These are phyloP conservation scores for Tokudaia tokunoshimensis DNA, from an alignment of 2,797 vertebrate species.

Conservation along the genomic window DNA sequence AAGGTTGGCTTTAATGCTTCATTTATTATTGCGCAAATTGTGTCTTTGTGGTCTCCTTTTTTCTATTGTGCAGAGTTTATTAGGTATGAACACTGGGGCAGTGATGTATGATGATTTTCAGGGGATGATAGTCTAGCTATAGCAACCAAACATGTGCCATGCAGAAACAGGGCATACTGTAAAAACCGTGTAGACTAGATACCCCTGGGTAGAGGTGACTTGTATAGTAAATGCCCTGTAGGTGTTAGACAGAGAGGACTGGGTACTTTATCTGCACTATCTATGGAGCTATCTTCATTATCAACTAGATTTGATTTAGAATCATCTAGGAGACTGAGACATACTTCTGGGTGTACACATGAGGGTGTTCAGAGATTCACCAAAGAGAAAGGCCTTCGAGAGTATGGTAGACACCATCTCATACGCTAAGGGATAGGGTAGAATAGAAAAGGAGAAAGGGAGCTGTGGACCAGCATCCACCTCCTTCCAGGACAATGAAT, in stretches of 20 bases:
- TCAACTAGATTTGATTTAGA: background rate
- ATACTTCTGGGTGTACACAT: background rate
- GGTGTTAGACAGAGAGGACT: background rate
- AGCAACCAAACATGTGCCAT: background rate
- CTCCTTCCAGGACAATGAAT: background rate
- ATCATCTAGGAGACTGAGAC: background rate
- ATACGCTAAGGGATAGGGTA: no score
- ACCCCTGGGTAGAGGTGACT: background rate
- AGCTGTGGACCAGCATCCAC: background rate
- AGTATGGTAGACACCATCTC: background rate
- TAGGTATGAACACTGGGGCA: constrained; percentile 2
- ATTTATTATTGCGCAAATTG: background rate
- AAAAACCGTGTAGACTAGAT: background rate
- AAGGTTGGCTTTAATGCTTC: background rate
- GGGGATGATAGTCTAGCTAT: background rate
- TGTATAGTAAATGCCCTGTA: background rate
- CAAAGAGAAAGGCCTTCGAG: background rate
- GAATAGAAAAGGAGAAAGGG: background rate
- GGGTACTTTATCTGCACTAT: background rate
- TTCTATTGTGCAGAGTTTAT: background rate
- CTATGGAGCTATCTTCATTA: background rate
- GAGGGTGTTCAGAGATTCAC: background rate
- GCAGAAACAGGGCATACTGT: background rate
- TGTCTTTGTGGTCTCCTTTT: background rate
- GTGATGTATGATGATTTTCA: background rate